Evolutionary conservation across 2,113 vertebrate species (phyloP), one percentile per base, ranked within the genome.

Genomic region (Circaetus cinerascens): DNA sequence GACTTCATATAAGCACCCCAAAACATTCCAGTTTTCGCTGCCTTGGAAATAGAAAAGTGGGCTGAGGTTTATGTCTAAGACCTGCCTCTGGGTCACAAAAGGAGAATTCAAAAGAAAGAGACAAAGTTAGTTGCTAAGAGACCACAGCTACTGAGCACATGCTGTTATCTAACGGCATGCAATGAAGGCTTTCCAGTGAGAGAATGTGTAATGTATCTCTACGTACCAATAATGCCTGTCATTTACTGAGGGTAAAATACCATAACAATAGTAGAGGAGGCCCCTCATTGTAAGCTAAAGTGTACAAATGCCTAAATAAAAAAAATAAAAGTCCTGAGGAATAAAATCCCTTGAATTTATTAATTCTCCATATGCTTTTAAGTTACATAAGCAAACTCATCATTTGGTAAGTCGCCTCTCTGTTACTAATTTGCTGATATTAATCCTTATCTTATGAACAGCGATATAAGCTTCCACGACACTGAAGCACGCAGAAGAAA

Each of bases 111-210:
- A 89, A 97, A 94, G 95, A 97, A 97, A 95, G 90, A 96, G 82
- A 21, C 87, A 57, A 88, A 95, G 83, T 87, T 86, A 90, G 98
- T 98, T 98, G 98, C 98, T 98, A 98, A 97, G 98, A 97, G 93
- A 98, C 98, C 14, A 7, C 74, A 77, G 88, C 91, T 78, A 77
- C 34, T 17, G 96, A 97, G 62, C 96, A 88, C 93, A 96, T 73
- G 93, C 87, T 97, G 95, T 86, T 92, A 96, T 90, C 97, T 97
- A 97, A 95, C 88, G 79, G 95, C 87, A 96, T 36, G 91, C 89
- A 94, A 90, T 81, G 96, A 48, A 95, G 88, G 80, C 76, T 78
- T 90, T 93, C 92, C 68, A 93, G 73, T 11, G 90, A 78, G 96
- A 95, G 94, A 96, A 97, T 75, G 60, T 36, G 34, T 12, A 93